Base-by-base conservation (phyloP, 1,140 invertebrate species). In the Heterodera schachtii region DNA sequence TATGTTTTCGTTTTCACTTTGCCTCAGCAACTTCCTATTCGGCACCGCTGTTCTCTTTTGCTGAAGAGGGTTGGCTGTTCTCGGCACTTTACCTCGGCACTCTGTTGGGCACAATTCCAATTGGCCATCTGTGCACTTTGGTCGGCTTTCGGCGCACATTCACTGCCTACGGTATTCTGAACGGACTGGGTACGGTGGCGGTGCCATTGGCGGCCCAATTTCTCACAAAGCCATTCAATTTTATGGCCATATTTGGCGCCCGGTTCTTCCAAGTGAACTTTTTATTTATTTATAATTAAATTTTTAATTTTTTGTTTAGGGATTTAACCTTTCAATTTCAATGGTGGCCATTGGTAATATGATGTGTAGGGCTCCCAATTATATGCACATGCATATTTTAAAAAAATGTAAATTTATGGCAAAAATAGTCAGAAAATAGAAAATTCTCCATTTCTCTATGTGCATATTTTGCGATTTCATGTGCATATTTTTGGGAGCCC, bases 21-120 rank as follows among this genome's bases (percentile, higher is more conserved):
- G 5, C 16, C 69, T 21, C 69, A 41, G 31, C 9, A 46, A 41
- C 69, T 13, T 7, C 19, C 19, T 0, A 11, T 43, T 71, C 69
- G 69, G 19, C n/a, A 5, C 69, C 69, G 19, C 31, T 71, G 19
- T 71, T 71, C 69, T 11, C 69, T 16, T 71, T 71, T 46, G 69
- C 69, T 7, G 31, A 71, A 71, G 31, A 71, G 69, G 69, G 69
- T 16, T 31, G 69, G 69, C 69, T 71, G 4, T 71, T 71, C 69
- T 71, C 69, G 69, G 69, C 69, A 31, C 69, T 71, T 46, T 41
- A 41, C 44, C 69, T 71, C 0, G 69, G 69, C 69, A 71, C 69
- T 46, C 19, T 71, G 69, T 11, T 71, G 7, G 69, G 69, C 69
- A 43, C 69, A 1, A 11, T 71, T 11, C 69, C 69, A 46, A 41